A percentile compares a stretch with the other conserved stretches of the same genome.
These are phyloP conservation scores for Spheniscus humboldti DNA, from an alignment of 2,797 vertebrate species.

Conservation along the genomic window DNA sequence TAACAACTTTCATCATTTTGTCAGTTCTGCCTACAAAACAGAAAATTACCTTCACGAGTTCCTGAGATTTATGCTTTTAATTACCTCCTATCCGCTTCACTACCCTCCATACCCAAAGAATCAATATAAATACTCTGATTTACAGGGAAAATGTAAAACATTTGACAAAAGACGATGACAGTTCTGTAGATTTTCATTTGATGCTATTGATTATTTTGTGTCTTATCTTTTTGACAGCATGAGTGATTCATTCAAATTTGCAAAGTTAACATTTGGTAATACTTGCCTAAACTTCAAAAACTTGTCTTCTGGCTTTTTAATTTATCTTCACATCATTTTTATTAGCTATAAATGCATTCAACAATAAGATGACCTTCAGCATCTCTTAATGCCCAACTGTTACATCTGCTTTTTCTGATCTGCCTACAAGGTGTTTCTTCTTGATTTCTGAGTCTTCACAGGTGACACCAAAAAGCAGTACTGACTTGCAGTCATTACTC, in stretches of 20 bases:
- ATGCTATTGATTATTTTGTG: constrained; percentile 54
- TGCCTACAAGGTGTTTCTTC: not conserved
- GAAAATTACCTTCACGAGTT: constrained; percentile 73
- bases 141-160: constrained; percentile 68
- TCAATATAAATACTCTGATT: constrained; percentile 75
- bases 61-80: constrained; percentile 81
- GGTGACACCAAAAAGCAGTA: not conserved
- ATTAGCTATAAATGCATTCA: not conserved
- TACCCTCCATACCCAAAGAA: constrained; percentile 67
- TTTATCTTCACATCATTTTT: not conserved
- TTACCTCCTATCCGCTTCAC: constrained; percentile 73
- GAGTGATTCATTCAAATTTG: constrained; percentile 26
- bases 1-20: constrained; percentile 77
- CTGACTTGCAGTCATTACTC: not conserved
- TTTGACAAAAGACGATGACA: constrained; percentile 61
- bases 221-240: constrained; percentile 26
- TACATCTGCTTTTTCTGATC: not conserved
- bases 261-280: constrained; percentile 18
- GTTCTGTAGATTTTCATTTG: constrained; percentile 61
- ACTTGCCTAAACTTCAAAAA: constrained; percentile 13
- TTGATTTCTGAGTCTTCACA: not conserved
- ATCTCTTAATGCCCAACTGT: not conserved
- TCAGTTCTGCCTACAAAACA: constrained; percentile 75
- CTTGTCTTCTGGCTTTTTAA: not conserved
- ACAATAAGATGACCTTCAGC: not conserved